Percentiles rank a stretch among this genome's conserved stretches.
Evolutionary conservation across 2,888 invertebrate genomes (phyloP).

Genomic region (Tillus elongatus): DNA sequence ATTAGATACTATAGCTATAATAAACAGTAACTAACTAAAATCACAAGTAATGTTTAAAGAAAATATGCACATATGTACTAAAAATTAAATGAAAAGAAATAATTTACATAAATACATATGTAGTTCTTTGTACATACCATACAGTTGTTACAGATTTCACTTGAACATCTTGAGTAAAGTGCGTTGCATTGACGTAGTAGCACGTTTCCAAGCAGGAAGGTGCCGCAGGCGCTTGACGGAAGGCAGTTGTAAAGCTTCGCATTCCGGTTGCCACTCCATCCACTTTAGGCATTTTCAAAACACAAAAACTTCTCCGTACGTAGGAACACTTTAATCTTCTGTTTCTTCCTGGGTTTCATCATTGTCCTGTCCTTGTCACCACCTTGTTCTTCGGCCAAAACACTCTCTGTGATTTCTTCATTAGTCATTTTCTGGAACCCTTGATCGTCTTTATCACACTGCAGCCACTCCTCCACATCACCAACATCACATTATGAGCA

Average conservation of each 20-base stretch:
- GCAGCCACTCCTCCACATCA: constrained; percentile 19
- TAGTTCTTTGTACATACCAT: too few relatives aligned
- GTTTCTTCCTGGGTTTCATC: too few relatives aligned
- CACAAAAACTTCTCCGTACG: too few relatives aligned
- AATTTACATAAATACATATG: too few relatives aligned
- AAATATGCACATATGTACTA: not conserved
- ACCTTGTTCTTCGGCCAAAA: too few relatives aligned
- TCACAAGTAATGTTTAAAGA: not conserved
- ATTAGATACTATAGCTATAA: too few relatives aligned
- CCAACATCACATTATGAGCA: constrained; percentile 14
- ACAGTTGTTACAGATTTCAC: too few relatives aligned
- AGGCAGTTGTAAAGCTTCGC: not conserved
- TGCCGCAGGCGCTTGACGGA: not conserved
- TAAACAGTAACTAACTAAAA: too few relatives aligned
- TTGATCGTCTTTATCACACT: constrained; percentile 16
- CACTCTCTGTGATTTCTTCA: constrained; percentile 14
- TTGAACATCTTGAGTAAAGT: not conserved
- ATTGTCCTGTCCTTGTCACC: too few relatives aligned
- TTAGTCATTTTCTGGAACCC: constrained; percentile 16
- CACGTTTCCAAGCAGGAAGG: not conserved
- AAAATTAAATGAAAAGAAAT: not conserved
- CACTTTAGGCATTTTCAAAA: too few relatives aligned
- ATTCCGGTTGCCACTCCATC: not conserved
- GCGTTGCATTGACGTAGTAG: not conserved
- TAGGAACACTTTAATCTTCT: too few relatives aligned